These are phyloP conservation scores for Flabesymbios commensalis DNA, from an alignment of 2,888 invertebrate species.

Conservation along the genomic window DNA sequence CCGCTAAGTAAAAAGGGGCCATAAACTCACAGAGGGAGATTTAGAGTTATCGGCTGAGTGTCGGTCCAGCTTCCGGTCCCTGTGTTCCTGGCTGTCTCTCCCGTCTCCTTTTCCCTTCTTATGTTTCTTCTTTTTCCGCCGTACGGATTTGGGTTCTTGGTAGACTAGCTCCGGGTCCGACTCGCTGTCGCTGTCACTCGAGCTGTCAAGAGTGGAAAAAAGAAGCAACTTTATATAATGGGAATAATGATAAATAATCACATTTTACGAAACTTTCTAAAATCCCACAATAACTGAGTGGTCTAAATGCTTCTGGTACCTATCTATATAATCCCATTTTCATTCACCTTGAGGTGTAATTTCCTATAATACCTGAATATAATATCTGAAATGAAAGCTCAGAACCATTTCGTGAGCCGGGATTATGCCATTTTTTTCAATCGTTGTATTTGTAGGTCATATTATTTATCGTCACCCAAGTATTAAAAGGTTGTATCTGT, in stretches of 20 bases:
- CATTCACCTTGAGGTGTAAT: too few relatives aligned
- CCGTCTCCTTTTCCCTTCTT: conserved; percentile 32
- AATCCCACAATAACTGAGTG: background rate
- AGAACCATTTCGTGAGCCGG: too few relatives aligned
- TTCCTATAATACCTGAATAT: too few relatives aligned
- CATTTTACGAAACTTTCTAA: background rate
- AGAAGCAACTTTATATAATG: background rate
- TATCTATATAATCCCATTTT: too few relatives aligned
- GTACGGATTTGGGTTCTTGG: conserved; percentile 6
- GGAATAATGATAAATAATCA: conserved; percentile 2
- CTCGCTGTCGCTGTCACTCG: conserved; percentile 59
- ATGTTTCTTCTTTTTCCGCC: conserved; percentile 31
- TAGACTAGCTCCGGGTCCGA: conserved; percentile 53
- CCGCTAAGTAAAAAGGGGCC: too few relatives aligned
- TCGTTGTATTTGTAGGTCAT: too few relatives aligned
- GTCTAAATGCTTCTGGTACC: too few relatives aligned
- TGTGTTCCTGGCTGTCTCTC: conserved; percentile 29
- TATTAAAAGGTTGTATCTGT: too few relatives aligned
- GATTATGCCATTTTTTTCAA: too few relatives aligned
- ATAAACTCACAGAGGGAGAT: too few relatives aligned
- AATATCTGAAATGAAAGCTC: too few relatives aligned
- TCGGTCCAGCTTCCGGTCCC: background rate
- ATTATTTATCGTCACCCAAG: too few relatives aligned
- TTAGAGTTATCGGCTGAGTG: background rate
- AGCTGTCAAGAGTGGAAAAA: conserved; percentile 37